Conservation (phyloP, 2,888 invertebrate species). For the Salticus scenicus region DNA sequence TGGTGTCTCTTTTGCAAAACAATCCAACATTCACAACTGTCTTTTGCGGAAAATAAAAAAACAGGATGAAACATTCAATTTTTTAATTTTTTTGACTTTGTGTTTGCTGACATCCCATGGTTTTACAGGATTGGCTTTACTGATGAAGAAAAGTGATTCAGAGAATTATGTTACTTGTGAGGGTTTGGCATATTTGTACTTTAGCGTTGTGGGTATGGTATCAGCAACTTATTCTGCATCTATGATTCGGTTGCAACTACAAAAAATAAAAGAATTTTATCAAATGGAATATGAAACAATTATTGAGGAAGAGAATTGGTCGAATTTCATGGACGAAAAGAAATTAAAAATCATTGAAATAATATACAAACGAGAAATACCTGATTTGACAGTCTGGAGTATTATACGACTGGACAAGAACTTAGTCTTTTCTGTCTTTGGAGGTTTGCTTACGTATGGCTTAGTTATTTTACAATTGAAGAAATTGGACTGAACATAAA, state of each 20-base stretch:
- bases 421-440: not conserved
- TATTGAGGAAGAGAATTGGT: not conserved
- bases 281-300: not conserved
- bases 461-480: no score
- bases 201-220: not conserved
- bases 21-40: no score
- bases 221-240: not conserved
- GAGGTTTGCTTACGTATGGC: not conserved
- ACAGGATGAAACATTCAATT: not conserved
- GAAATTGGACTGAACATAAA: no score
- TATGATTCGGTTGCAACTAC: not conserved
- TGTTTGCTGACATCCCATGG: not conserved
- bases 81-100: not conserved
- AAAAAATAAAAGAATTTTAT: not conserved
- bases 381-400: not conserved
- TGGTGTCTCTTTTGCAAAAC: no score
- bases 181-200: not conserved
- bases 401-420: not conserved
- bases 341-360: not conserved
- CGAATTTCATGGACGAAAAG: not conserved
- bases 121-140: not conserved
- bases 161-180: no score
- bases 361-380: not conserved
- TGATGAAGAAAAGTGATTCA: no score
- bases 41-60: not conserved